phyloP scores from a whole-genome alignment of 2,797 vertebrate genomes.

The Otolemur crassicaudatus region DNA sequence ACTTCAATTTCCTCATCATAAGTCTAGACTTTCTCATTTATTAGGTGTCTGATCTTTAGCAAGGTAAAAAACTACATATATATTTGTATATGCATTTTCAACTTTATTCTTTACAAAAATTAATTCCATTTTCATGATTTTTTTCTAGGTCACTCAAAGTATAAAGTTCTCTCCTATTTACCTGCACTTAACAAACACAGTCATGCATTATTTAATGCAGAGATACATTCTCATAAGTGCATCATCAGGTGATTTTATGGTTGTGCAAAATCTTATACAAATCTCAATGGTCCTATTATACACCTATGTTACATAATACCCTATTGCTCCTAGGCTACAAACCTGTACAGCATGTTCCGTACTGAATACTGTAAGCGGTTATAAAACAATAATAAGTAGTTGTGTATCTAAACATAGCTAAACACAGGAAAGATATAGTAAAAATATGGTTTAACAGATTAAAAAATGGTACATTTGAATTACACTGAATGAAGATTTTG shows the following conservation, averaged over 20 bases:
- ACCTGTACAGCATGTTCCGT: background rate
- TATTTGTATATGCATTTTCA: conserved; percentile 28
- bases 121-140: conserved; percentile 49
- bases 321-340: background rate
- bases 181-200: background rate
- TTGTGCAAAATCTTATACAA: background rate
- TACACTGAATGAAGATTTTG: background rate
- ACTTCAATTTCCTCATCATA: background rate
- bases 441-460: background rate
- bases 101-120: conserved; percentile 41
- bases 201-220: background rate
- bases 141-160: conserved; percentile 19
- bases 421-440: background rate
- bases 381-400: background rate
- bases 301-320: background rate
- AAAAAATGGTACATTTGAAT: background rate
- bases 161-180: conserved; percentile 15
- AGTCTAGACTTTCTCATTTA: conserved; percentile 40
- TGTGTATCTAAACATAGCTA: background rate
- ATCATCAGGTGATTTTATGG: background rate
- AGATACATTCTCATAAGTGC: background rate
- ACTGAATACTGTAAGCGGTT: background rate
- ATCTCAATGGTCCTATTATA: background rate
- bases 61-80: background rate
- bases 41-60: background rate